Percentiles rank a stretch among this genome's conserved stretches.
Evolutionary conservation across 2,797 vertebrate species (phyloP).

Genomic region (Tenualosa thibaudeaui): DNA sequence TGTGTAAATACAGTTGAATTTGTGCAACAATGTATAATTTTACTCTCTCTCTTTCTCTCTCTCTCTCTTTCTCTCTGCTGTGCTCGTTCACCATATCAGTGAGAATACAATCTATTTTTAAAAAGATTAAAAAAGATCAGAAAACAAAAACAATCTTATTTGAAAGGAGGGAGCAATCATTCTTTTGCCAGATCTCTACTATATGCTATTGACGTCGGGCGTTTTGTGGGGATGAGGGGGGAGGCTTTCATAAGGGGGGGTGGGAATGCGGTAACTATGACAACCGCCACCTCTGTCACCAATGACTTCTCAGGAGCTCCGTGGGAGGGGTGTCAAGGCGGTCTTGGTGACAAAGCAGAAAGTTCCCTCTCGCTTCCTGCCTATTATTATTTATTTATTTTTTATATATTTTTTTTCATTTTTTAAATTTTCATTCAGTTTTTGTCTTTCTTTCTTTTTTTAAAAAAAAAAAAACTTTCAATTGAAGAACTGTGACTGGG

Average conservation of each 20-base stretch:
- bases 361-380: conserved; percentile 15
- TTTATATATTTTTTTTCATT: conserved; percentile 18
- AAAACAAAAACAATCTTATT: conserved; percentile 14
- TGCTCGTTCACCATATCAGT: conserved; percentile 69
- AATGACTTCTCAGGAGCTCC: neutral
- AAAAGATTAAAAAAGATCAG: neutral
- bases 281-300: neutral
- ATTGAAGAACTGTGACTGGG: conserved; percentile 86
- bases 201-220: conserved; percentile 1
- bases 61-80: conserved; percentile 42
- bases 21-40: conserved; percentile 68
- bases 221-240: neutral
- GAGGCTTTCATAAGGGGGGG: neutral
- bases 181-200: conserved; percentile 12
- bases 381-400: neutral
- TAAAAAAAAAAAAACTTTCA: conserved; percentile 62
- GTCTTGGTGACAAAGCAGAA: conserved; percentile 12
- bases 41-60: conserved; percentile 35
- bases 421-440: neutral
- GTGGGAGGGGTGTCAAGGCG: neutral
- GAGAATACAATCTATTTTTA: conserved; percentile 65
- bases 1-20: conserved; percentile 77
- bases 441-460: conserved; percentile 20
- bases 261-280: conserved; percentile 1
- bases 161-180: conserved; percentile 20